A percentile compares a stretch with the other conserved stretches of the same genome.
Evolutionary conservation across 1,140 invertebrate genomes (phyloP).

Genomic region (Brachionus paranguensis): DNA sequence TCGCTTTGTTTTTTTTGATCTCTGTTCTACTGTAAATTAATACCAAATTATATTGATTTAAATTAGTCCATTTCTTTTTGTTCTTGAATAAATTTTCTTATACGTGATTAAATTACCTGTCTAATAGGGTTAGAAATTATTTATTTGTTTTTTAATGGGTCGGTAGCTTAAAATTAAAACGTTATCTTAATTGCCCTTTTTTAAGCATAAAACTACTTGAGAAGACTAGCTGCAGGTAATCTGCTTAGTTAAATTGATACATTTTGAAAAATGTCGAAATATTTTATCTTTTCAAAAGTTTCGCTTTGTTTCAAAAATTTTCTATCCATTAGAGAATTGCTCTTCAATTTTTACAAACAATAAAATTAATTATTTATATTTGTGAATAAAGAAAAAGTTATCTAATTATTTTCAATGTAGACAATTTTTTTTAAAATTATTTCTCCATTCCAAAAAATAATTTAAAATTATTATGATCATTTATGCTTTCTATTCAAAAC

Average conservation of each 20-base stretch:
- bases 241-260: not conserved
- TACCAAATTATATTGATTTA: not conserved
- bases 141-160: not conserved
- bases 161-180: not conserved
- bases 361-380: too few species aligned
- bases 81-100: not conserved
- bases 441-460: too few species aligned
- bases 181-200: not conserved
- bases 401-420: too few species aligned
- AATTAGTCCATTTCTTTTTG: not conserved
- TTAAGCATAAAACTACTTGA: not conserved
- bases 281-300: not conserved
- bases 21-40: constrained; percentile 26
- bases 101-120: not conserved
- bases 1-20: not conserved
- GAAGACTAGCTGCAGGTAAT: not conserved
- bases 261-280: not conserved
- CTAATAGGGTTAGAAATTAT: not conserved
- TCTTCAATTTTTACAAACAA: too few species aligned
- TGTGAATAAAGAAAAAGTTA: too few species aligned
- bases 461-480: too few species aligned
- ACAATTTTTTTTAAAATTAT: too few species aligned
- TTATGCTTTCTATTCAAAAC: too few species aligned
- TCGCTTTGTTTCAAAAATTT: not conserved
- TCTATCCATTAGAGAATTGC: too few species aligned